Evolutionary conservation across 2,888 invertebrate species (phyloP).

Genomic region (Epinotia nisella): DNA sequence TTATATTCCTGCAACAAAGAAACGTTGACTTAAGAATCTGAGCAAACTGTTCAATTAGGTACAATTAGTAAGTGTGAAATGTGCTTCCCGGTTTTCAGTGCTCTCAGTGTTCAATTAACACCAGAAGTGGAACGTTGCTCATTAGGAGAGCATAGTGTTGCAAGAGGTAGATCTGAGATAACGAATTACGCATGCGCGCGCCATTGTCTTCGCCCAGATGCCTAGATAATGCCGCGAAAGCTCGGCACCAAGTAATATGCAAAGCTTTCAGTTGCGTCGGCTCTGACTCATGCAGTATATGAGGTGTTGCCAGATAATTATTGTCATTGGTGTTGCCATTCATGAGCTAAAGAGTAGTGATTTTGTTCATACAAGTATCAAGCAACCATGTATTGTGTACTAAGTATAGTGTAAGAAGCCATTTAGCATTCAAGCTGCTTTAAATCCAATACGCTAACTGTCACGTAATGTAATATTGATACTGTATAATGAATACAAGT

Average conservation of each 20-base stretch:
- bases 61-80: slow-evolving; percentile 65
- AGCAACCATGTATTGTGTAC: neutral
- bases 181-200: slow-evolving; percentile 81
- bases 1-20: slow-evolving; percentile 66
- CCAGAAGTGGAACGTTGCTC: slow-evolving; percentile 72
- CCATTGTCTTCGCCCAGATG: slow-evolving; percentile 79
- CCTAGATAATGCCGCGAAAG: slow-evolving; percentile 73
- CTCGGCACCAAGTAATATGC: slow-evolving; percentile 62
- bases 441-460: slow-evolving; percentile 1
- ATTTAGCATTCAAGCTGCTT: slow-evolving; percentile 14
- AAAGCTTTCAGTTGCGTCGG: slow-evolving; percentile 64
- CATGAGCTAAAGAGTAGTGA: slow-evolving; percentile 25
- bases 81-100: slow-evolving; percentile 53
- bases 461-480: slow-evolving; percentile 11
- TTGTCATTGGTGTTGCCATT: slow-evolving; percentile 33
- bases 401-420: slow-evolving; percentile 18
- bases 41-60: slow-evolving; percentile 59
- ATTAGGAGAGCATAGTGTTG: slow-evolving; percentile 80
- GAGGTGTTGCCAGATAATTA: slow-evolving; percentile 44
- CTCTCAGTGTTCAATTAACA: slow-evolving; percentile 73
- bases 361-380: slow-evolving; percentile 24
- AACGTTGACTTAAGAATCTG: slow-evolving; percentile 34
- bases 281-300: slow-evolving; percentile 57
- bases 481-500: neutral
- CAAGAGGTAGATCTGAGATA: slow-evolving; percentile 80